Evolutionary conservation across 2,113 vertebrate species (phyloP), one percentile per base, ranked within the genome.

Genomic region (Callaeas wilsoni): DNA sequence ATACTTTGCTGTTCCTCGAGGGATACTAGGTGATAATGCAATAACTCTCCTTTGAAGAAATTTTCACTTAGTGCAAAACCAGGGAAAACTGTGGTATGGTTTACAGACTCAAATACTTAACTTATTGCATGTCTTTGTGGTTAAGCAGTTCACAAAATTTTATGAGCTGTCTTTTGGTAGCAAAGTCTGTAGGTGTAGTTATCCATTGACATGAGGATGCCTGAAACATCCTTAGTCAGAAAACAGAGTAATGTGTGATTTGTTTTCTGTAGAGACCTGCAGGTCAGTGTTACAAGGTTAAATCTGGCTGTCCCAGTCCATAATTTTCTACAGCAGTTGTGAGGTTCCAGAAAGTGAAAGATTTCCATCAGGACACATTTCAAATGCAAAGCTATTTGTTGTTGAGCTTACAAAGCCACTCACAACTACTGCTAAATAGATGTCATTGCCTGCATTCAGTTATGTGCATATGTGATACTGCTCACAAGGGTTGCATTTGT

Each of bases 101-200:
- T 92, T 78, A 26, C 57, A 82, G 65, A 33, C 22, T 81, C 23
- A 50, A 84, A 62, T 70, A 21, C 13, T 93, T 88, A 4, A 37
- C 14, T 79, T n/a, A 18, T 30, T 86, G 50, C 23, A 30, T 13
- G 32, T 73, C 53, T 87, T 67, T 46, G n/a, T 77, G 68, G 56
- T 86, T 80, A 93, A 86, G 50, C 47, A 70, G 21, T 21, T 89
- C 30, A 70, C 60, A 70, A 39, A 84, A 86, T 41, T 75, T 90
- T 86, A 33, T 63, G 47, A 49, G 35, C 53, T 86, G 16, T 90
- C 52, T 70, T 27, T 53, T 57, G 76, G 68, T 92, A 75, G 69
- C 89, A 76, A 91, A 94, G 90, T 94, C 82, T 93, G 30, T 80
- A 71, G 64, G 42, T 77, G 32, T 75, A 81, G 93, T 96, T 94